Evolutionary conservation across 2,113 vertebrate genomes (phyloP).

Genomic region (Charina bottae): DNA sequence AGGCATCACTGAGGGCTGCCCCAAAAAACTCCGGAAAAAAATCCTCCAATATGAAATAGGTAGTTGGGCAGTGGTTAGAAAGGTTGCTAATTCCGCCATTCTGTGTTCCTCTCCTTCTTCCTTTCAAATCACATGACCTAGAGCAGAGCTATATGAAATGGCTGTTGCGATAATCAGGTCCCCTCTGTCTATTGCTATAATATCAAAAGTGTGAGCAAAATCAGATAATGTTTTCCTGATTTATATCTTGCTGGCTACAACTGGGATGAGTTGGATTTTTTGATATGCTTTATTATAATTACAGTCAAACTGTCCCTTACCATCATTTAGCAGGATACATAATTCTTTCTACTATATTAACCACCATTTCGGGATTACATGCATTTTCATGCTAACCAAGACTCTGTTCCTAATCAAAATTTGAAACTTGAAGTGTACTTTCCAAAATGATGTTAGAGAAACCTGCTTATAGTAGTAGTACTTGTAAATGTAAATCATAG

Average conservation of each 20-base stretch:
- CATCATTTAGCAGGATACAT: background rate
- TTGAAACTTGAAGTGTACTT: background rate
- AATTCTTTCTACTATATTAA: background rate
- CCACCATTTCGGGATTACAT: background rate
- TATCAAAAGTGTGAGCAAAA: background rate
- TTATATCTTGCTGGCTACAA: background rate
- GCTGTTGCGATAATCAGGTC: background rate
- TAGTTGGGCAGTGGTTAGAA: background rate
- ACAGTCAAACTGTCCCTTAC: background rate
- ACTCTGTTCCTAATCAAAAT: background rate
- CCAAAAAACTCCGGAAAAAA: background rate
- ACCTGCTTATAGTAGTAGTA: background rate
- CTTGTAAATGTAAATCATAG: background rate
- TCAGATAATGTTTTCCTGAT: background rate
- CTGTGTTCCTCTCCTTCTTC: background rate
- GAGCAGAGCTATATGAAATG: background rate
- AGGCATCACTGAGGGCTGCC: slow-evolving; percentile 71
- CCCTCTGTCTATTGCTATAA: background rate
- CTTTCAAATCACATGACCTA: background rate
- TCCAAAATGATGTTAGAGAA: background rate
- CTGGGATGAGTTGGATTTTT: background rate
- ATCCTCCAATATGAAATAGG: background rate
- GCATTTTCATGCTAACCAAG: background rate
- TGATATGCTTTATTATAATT: background rate
- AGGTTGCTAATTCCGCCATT: background rate